Percentiles rank a stretch among this genome's conserved stretches.
phyloP scores from a whole-genome alignment of 2,797 vertebrate genomes.

The Salmo trutta region DNA sequence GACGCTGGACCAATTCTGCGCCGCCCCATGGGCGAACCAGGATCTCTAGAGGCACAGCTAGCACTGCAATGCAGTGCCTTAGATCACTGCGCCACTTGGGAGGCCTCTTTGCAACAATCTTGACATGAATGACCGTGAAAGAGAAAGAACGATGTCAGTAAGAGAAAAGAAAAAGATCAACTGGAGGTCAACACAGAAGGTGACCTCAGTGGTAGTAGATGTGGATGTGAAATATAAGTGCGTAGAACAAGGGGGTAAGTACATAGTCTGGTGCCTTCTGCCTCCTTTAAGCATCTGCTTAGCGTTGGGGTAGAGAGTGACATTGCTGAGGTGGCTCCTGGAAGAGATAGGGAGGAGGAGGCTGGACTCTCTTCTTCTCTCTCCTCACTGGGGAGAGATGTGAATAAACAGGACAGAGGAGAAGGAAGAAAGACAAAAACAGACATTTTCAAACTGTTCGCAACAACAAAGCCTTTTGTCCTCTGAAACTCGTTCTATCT shows the following conservation, averaged over 20 bases:
- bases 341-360: not conserved
- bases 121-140: not conserved
- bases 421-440: too few relatives aligned
- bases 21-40: too few relatives aligned
- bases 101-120: too few relatives aligned
- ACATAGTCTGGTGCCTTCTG: not conserved
- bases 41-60: too few relatives aligned
- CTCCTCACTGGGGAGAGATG: slow-evolving; percentile 26
- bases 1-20: too few relatives aligned
- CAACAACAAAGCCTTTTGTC: slow-evolving; percentile 3
- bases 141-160: too few relatives aligned
- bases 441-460: too few relatives aligned
- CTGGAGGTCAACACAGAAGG: too few relatives aligned
- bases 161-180: too few relatives aligned
- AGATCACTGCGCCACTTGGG: too few relatives aligned
- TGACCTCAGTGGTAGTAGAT: too few relatives aligned
- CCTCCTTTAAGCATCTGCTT: not conserved
- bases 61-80: too few relatives aligned
- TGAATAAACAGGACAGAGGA: not conserved
- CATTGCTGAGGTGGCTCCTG: not conserved
- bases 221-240: not conserved
- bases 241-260: not conserved
- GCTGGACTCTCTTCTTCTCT: not conserved
- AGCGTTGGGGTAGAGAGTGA: not conserved
- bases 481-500: slow-evolving; percentile 40